phyloP scores from a whole-genome alignment of 2,888 invertebrate species.

The Criorhina ranunculi region DNA sequence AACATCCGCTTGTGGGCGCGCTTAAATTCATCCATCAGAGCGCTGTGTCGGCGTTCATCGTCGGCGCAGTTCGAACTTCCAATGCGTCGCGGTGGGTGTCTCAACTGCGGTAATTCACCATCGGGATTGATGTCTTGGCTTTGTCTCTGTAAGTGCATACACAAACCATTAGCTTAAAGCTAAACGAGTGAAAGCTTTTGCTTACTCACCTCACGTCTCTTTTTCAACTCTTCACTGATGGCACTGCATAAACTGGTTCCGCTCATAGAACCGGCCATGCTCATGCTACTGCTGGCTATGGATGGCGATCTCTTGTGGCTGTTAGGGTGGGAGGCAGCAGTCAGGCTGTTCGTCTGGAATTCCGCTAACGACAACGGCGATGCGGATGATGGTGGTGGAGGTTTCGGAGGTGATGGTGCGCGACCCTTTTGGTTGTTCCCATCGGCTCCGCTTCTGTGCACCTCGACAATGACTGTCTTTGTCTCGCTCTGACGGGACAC shows the following conservation, averaged over 20 bases:
- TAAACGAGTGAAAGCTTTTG: not conserved
- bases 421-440: slow-evolving; percentile 68
- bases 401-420: slow-evolving; percentile 83
- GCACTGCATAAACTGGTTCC: slow-evolving; percentile 87
- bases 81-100: slow-evolving; percentile 65
- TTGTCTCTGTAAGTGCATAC: slow-evolving; percentile 54
- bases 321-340: slow-evolving; percentile 15
- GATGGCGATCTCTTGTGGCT: slow-evolving; percentile 73
- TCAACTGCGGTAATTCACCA: slow-evolving; percentile 57
- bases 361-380: slow-evolving; percentile 31
- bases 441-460: slow-evolving; percentile 86
- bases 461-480: slow-evolving; percentile 91
- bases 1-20: slow-evolving; percentile 95
- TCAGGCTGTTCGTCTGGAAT: slow-evolving; percentile 39
- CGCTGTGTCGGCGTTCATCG: slow-evolving; percentile 88
- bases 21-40: slow-evolving; percentile 95
- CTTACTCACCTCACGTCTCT: slow-evolving; percentile 87
- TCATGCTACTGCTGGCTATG: slow-evolving; percentile 75
- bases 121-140: slow-evolving; percentile 65
- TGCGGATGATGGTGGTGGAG: slow-evolving; percentile 66
- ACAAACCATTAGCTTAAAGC: slow-evolving; percentile 30
- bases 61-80: slow-evolving; percentile 81
- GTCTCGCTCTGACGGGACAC: slow-evolving; percentile 85
- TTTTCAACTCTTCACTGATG: slow-evolving; percentile 89
- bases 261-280: slow-evolving; percentile 79